phyloP scores from a whole-genome alignment of 2,888 invertebrate species.

The Chalcosyrphus nemorum region DNA sequence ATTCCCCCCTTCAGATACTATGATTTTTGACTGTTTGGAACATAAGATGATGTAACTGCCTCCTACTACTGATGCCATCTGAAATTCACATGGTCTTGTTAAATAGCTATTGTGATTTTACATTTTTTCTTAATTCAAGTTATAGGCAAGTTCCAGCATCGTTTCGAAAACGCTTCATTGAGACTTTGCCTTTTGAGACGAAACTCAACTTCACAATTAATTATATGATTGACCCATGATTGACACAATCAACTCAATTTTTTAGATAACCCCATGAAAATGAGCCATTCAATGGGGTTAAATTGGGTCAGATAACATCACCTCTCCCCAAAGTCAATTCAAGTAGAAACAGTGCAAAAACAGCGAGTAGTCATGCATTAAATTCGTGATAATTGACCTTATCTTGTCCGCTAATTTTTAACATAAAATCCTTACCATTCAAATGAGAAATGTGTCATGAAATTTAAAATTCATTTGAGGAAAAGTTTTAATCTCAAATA shows the following conservation, averaged over 20 bases:
- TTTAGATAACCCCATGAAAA: neutral
- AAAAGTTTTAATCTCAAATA: too few relatives aligned
- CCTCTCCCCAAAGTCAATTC: neutral
- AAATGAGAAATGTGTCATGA: neutral
- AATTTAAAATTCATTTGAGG: neutral
- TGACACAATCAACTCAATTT: neutral
- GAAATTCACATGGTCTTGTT: too few relatives aligned
- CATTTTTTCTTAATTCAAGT: too few relatives aligned
- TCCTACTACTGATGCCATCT: too few relatives aligned
- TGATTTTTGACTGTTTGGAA: too few relatives aligned
- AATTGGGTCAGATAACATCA: neutral
- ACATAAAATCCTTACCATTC: neutral
- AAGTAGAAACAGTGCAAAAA: neutral
- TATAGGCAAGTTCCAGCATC: too few relatives aligned
- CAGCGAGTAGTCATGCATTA: neutral
- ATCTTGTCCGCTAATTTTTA: neutral
- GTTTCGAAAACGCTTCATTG: too few relatives aligned
- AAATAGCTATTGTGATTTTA: too few relatives aligned
- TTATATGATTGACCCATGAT: neutral
- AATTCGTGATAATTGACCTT: neutral
- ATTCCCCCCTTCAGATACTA: too few relatives aligned
- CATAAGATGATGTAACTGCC: too few relatives aligned
- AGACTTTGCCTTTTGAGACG: too few relatives aligned
- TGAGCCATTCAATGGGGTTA: neutral
- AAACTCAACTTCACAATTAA: too few relatives aligned